phyloP scores from a whole-genome alignment of 2,888 invertebrate species.

The Caenorhabditis wallacei region DNA sequence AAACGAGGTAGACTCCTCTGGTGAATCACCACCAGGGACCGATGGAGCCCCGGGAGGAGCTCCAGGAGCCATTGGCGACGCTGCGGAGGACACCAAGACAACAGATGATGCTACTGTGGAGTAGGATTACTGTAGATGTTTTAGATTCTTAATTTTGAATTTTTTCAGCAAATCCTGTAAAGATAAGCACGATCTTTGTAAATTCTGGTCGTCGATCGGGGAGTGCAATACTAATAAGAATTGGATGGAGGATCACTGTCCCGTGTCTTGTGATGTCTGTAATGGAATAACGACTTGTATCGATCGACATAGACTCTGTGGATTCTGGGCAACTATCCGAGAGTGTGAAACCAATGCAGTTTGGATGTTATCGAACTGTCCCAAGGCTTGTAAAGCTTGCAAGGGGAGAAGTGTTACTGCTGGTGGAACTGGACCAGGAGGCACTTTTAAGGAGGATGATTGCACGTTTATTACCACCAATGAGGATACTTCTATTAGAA shows the following conservation, averaged over 20 bases:
- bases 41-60: conserved; percentile 46
- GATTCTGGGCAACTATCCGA: conserved; percentile 81
- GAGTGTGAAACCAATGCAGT: conserved; percentile 82
- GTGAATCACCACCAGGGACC: conserved; percentile 51
- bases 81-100: conserved; percentile 16
- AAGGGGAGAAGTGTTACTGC: conserved; percentile 77
- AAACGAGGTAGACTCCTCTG: conserved; percentile 61
- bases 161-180: conserved; percentile 68
- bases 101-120: conserved; percentile 20
- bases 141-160: not conserved
- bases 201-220: conserved; percentile 83
- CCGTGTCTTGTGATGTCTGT: conserved; percentile 81
- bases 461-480: conserved; percentile 82
- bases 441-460: conserved; percentile 78
- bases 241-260: conserved; percentile 82
- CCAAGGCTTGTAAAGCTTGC: conserved; percentile 81
- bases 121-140: conserved; percentile 1
- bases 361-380: conserved; percentile 83
- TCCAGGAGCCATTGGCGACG: conserved; percentile 33
- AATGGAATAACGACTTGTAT: conserved; percentile 81
- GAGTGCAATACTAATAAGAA: conserved; percentile 81
- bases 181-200: conserved; percentile 82
- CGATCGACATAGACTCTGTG: conserved; percentile 81
- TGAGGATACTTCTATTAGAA: conserved; percentile 77
- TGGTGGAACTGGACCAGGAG: conserved; percentile 69